These are phyloP conservation scores for Amia ocellicauda DNA, from an alignment of 2,113 vertebrate genomes.

Conservation along the genomic window DNA sequence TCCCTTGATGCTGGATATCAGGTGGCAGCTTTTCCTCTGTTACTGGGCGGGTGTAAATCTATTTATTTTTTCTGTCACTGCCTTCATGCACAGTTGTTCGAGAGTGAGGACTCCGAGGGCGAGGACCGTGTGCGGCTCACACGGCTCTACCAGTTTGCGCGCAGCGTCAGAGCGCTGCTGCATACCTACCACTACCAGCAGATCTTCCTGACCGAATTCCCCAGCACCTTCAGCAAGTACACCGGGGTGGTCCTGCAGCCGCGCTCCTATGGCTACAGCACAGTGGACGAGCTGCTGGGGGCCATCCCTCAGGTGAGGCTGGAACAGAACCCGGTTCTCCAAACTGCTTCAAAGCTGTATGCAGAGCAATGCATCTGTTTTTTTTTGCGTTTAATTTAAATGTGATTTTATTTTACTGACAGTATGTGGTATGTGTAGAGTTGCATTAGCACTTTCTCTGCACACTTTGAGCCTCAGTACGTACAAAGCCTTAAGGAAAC, in stretches of 20 bases:
- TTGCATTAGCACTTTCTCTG: too few relatives aligned
- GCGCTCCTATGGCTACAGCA: conserved; percentile 76
- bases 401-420: too few relatives aligned
- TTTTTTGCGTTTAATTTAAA: too few relatives aligned
- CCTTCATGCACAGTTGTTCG: conserved; percentile 67
- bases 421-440: too few relatives aligned
- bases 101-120: conserved; percentile 32
- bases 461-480: too few relatives aligned
- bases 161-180: conserved; percentile 82
- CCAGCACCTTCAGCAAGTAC: conserved; percentile 83
- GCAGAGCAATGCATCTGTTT: too few relatives aligned
- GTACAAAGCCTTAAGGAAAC: too few relatives aligned
- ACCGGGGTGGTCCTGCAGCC: conserved; percentile 77
- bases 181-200: conserved; percentile 98
- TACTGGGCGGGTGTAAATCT: too few relatives aligned
- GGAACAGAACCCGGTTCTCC: too few relatives aligned
- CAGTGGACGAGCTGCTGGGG: conserved; percentile 81
- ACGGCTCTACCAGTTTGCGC: conserved; percentile 86
- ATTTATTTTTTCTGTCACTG: neutral
- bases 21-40: too few relatives aligned
- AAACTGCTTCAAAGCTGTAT: too few relatives aligned
- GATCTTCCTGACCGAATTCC: conserved; percentile 92
- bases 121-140: conserved; percentile 85
- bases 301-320: conserved; percentile 84
- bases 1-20: too few relatives aligned